These are phyloP conservation scores for Bombus haemorrhoidalis DNA, from an alignment of 1,140 invertebrate species.

Conservation along the genomic window DNA sequence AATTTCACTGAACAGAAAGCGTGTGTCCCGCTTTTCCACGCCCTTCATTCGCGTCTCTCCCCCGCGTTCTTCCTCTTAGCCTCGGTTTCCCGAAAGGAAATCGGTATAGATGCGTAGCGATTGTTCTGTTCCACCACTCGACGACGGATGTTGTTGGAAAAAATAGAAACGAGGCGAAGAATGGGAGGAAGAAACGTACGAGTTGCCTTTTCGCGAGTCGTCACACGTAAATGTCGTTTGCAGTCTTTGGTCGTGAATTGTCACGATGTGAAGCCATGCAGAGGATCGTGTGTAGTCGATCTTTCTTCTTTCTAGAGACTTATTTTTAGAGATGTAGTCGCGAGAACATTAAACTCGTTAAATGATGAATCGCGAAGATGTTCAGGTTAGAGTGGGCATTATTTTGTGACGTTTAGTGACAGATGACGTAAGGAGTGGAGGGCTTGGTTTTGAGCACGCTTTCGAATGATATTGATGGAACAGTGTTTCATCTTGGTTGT, in stretches of 20 bases:
- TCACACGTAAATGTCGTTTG: conserved; percentile 17
- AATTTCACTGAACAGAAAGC: conserved; percentile 64
- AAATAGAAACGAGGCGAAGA: background rate
- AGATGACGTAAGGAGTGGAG: conserved; percentile 9
- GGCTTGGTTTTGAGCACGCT: conserved; percentile 4
- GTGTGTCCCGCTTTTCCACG: conserved; percentile 33
- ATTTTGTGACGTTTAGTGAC: background rate
- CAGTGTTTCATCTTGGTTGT: background rate
- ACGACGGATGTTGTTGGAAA: background rate
- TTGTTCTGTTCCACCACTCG: background rate
- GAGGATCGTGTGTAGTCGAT: background rate
- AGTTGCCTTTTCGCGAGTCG: background rate
- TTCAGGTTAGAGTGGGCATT: background rate
- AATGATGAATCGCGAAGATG: conserved; percentile 28
- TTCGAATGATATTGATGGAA: background rate
- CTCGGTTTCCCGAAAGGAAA: background rate
- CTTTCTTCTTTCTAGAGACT: background rate
- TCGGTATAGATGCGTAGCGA: conserved; percentile 11
- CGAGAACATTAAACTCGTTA: conserved; percentile 6
- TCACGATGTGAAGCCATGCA: background rate
- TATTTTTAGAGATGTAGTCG: background rate
- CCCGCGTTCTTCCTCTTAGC: background rate
- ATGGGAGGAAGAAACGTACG: background rate
- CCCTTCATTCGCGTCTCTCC: too few relatives aligned
- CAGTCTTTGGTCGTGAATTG: conserved; percentile 8